Evolutionary conservation across 92 coral and sea anemone genomes (phyloP), one percentile per base, ranked within the genome.

Genomic region (Porites lobata): DNA sequence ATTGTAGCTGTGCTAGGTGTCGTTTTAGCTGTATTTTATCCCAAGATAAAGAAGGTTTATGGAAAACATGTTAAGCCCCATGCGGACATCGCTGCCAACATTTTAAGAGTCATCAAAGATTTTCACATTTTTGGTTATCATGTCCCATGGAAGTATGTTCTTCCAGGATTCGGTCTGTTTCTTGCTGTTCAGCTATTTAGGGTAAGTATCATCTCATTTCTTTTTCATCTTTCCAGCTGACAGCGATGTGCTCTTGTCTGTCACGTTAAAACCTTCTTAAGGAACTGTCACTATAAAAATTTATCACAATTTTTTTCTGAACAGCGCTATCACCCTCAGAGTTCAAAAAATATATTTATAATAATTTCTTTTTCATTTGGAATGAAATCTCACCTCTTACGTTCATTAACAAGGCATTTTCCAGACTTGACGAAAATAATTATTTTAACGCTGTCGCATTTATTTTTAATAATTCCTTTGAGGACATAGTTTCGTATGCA

Each of bases 111-210:
- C 29, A 81, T 95, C 65, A 95, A 98, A 81, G 94, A 98, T 62
- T 93, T 98, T 85, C 93, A 92, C 80, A 77, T 98, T 58, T 91
- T 96, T 38, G 99, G 99, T 43, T 94, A 96, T 86, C 98, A 92
- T 71, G 91, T 98, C 50, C 99, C 99, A 14, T 98, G 99, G 99
- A 91, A 89, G 66, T 96, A 91, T 77, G 88, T 98, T 72, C 95
- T 96, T 1, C 99, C 99, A 1, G 85, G 94, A 13, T 88, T 92
- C 73, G 98, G 90, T 9, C 53, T 95, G 15, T 90, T 98, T 65
- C 71, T 96, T 9, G 98, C 94, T 56, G 85, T 96, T 19, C 95
- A 96, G 59, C 87, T 92, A 15, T 94, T 89, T 89, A 96, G 94
- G 98, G 99, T 98, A 90, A 92, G 98, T 91, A 21, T 57, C 6